phyloP scores from a whole-genome alignment of 2,797 vertebrate species.

The Australoheros facetus region DNA sequence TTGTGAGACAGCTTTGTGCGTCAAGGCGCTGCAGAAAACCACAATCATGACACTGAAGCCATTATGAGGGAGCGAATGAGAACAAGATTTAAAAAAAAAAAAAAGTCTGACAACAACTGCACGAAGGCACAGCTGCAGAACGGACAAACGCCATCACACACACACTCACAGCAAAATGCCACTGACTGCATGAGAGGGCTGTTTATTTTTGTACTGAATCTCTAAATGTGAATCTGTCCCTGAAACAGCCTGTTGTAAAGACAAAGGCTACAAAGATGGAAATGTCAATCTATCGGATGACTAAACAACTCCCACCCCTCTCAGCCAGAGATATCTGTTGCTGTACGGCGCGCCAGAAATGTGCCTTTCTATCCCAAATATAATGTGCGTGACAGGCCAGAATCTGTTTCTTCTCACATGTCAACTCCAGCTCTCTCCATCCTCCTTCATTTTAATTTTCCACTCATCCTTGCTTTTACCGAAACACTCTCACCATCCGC shows the following conservation, averaged over 20 bases:
- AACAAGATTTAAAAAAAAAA: constrained; percentile 50
- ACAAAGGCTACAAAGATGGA: constrained; percentile 60
- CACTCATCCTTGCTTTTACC: constrained; percentile 10
- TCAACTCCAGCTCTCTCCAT: neutral
- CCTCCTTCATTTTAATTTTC: constrained; percentile 8
- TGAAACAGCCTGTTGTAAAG: constrained; percentile 44
- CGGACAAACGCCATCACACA: constrained; percentile 2
- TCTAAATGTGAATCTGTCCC: constrained; percentile 38
- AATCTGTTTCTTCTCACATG: neutral
- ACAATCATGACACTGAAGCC: constrained; percentile 68
- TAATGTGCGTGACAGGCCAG: neutral
- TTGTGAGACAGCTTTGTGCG: constrained; percentile 62
- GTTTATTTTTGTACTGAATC: constrained; percentile 57
- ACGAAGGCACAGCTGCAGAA: constrained; percentile 38
- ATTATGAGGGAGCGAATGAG: constrained; percentile 63
- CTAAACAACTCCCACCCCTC: constrained; percentile 47
- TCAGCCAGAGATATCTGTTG: constrained; percentile 23
- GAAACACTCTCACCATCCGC: constrained; percentile 1
- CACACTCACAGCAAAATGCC: constrained; percentile 43
- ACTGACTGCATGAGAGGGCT: constrained; percentile 43
- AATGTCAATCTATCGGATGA: constrained; percentile 59
- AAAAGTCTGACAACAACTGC: constrained; percentile 44
- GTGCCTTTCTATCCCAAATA: constrained; percentile 18
- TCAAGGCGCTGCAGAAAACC: constrained; percentile 67
- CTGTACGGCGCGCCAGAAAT: constrained; percentile 23